Base-by-base conservation (phyloP, 2,888 invertebrate genomes). In the Crepidodera aurea region DNA sequence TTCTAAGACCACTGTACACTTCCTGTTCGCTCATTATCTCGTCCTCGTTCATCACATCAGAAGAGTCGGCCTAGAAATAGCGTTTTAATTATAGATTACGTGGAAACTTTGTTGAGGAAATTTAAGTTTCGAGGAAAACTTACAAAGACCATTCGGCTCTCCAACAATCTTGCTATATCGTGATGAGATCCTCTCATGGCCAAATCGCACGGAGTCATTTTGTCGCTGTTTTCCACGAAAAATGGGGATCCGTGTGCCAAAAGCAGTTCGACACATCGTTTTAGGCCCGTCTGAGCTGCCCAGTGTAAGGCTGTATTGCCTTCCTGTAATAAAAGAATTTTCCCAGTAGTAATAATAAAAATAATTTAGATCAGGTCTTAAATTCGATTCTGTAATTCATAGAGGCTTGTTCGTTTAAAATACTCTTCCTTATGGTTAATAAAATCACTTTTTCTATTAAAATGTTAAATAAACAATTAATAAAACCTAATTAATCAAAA, bases 131-230 rank as follows among this genome's bases (percentile, higher is more conserved):
- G 25, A 12, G 7, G 46, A 15, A 55, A 64, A 82, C 84, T 83
- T 77, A 85, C 85, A 78, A 89, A 89, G 58, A 89, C 87, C 88
- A 89, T 89, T 69, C 86, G 84, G 48, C 87, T 87, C 78, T 89
- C 89, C 32, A 89, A 78, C 65, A 86, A 84, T 32, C 86, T 81
- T 12, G 88, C 88, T 64, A 89, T 86, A 65, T 86, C 84, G 65
- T 85, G 84, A 76, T 87, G 84, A 3, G 84, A 83, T 40, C 80
- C 82, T 69, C 84, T 82, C 79, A 87, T 86, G 4, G 89, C 89
- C 64, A 86, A 78, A 78, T 89, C 88, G 76, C 88, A 88, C 1
- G 88, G 86, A 25, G 89, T 89, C 68, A 86, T 78, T 69, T 85
- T 84, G 62, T 86, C 85, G 63, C 82, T 83, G 77, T 89, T 89